Conservation (phyloP, 2,888 invertebrate genomes). For the Drosophila borborema region DNA sequence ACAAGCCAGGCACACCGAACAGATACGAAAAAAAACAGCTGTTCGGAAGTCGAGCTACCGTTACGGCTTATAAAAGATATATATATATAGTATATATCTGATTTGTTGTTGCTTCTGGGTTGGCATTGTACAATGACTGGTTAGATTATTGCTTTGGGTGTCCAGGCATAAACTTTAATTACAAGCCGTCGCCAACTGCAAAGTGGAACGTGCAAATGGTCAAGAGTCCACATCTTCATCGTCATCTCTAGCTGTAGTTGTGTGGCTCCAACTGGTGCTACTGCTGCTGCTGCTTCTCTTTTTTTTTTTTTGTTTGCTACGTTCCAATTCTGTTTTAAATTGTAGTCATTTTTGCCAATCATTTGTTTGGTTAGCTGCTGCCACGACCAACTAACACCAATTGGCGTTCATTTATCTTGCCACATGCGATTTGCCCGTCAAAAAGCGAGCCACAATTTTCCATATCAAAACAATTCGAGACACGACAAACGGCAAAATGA, state of each 20-base stretch:
- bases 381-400: conserved; percentile 74
- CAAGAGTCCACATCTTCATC: conserved; percentile 21
- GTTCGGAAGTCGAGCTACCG: conserved; percentile 69
- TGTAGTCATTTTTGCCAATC: conserved; percentile 55
- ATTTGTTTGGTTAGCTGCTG: conserved; percentile 46
- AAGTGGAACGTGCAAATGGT: conserved; percentile 50
- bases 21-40: conserved; percentile 50
- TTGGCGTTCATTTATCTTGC: conserved; percentile 74
- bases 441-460: conserved; percentile 62
- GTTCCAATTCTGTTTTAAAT: conserved; percentile 46
- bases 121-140: conserved; percentile 71
- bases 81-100: conserved; percentile 3
- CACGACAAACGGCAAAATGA: conserved; percentile 23
- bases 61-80: conserved; percentile 64
- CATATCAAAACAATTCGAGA: conserved; percentile 65
- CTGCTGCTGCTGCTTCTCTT: conserved; percentile 6
- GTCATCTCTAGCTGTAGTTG: conserved; percentile 4
- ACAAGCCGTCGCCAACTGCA: conserved; percentile 25
- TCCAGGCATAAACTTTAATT: conserved; percentile 60
- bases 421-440: conserved; percentile 74
- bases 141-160: conserved; percentile 58
- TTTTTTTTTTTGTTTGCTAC: neutral
- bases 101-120: conserved; percentile 7
- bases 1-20: conserved; percentile 31
- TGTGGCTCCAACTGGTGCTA: conserved; percentile 2